Evolutionary conservation across 2,113 vertebrate species (phyloP).

Genomic region (Pimephales promelas): DNA sequence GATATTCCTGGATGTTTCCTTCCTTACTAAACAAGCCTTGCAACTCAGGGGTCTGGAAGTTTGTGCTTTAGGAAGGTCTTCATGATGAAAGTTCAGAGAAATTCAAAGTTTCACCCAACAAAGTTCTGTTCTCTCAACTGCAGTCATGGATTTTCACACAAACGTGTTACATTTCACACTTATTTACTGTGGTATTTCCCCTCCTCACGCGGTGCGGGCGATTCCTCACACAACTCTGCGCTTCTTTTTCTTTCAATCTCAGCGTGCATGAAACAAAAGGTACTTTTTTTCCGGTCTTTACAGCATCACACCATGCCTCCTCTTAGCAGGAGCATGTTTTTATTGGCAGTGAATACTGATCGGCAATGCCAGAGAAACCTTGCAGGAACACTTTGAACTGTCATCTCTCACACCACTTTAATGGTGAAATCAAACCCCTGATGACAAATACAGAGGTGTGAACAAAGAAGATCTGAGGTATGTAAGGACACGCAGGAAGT

Average conservation of each 20-base stretch:
- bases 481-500: neutral
- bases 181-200: conserved; percentile 58
- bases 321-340: conserved; percentile 20
- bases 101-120: neutral
- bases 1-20: neutral
- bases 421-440: neutral
- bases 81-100: conserved; percentile 17
- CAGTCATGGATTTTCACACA: conserved; percentile 47
- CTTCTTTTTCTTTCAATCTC: conserved; percentile 60
- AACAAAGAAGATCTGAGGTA: neutral
- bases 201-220: conserved; percentile 51
- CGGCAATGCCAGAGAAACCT: conserved; percentile 5
- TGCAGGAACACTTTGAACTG: conserved; percentile 31
- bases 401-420: conserved; percentile 7
- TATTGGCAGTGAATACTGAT: conserved; percentile 18
- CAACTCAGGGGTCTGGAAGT: neutral
- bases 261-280: conserved; percentile 37
- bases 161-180: conserved; percentile 68
- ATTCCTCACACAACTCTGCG: conserved; percentile 58
- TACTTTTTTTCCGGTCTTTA: conserved; percentile 63
- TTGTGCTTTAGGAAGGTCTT: neutral
- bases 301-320: conserved; percentile 58
- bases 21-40: neutral
- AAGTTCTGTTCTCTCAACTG: conserved; percentile 26
- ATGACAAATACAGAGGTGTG: neutral